Base-by-base conservation (phyloP, 2,797 vertebrate species). In the Ctenochaetus hawaiiensis region DNA sequence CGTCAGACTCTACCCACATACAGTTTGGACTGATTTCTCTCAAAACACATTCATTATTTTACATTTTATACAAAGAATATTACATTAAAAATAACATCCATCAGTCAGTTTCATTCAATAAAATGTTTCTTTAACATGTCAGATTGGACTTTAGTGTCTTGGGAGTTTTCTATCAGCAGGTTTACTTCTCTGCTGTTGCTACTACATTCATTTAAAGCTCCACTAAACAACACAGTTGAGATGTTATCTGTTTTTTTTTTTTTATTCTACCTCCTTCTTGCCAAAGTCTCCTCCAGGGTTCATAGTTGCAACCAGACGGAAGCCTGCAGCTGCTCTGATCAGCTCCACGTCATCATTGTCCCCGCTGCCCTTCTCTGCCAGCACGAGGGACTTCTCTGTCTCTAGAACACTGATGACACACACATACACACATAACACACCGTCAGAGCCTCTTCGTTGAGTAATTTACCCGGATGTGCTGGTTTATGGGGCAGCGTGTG, bases 241-340 rank as follows among this genome's bases (percentile, higher is more conserved):
- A 34, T 13, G 1, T 3, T 54, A 3, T 0, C 2, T 2, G 22
- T 7, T 20, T 54, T 6, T 34, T 18, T 10, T 43, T 30, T 11
- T 23, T 49, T 10, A 0, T 52, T 63, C 85, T 92, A 99, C 98
- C 97, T 99, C 98, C 83, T 99, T 99, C 90, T 99, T 99, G 44
- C 98, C 98, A 83, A 98, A 99, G 91, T 99, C 98, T 17, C 98
- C 98, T 51, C 98, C 98, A 8, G 98, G 98, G 76, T 99, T 99
- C 98, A 99, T 99, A 78, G 98, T 99, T 0, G 98, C 97, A 51
- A 99, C 94, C 81, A 99, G 95, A 39, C 95, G 94, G 76, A 99
- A 99, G 53, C 93, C 92, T 41, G 92, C 83, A 30, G 95, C 95
- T 1, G 97, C 97, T 64, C 93, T 94, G 90, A 99, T 93, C 18